Base-by-base conservation (phyloP, 2,113 vertebrate genomes). In the Trematomus loennbergii region DNA sequence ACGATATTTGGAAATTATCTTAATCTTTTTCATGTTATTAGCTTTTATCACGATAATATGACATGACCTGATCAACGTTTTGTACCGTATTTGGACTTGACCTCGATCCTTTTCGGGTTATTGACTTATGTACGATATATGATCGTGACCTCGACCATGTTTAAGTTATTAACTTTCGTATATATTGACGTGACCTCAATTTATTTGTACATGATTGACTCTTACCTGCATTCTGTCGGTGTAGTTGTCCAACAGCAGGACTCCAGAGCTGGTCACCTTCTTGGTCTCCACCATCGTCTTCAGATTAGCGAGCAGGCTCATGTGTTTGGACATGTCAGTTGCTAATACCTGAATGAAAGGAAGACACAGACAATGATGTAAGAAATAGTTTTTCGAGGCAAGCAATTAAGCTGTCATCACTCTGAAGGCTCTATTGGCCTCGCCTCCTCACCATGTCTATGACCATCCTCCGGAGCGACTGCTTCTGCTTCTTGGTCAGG, bases 201-300 rank as follows among this genome's bases (percentile, higher is more conserved):
- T 13, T 50, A n/a, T 18, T 33, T 53, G n/a, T 3, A 10, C 3
- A 0, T 20, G 52, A 17, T 0, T 0, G 63, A 5, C 40, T 64
- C 73, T 15, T 90, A 99, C 98, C 97, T 99, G 98, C 94, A 99
- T 99, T 33, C 98, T 95, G 86, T 99, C 98, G 0, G 97, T 99
- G 87, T 99, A 99, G 91, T 99, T 98, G 93, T 99, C 98, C 76
- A 99, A 92, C 66, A 99, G 95, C 46, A 99, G 95, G 9, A 99
- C 98, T 0, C 98, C 98, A 0, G 98, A 99, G 76, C 97, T 99
- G 8, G 98, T 99, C 81, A 99, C 98, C 84, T 99, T 99, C 93
- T 99, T 99, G 0, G 98, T 99, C 88, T 99, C 98, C 67, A 99
- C 98, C 98, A 99, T 99, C 0, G 98, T 99, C 94, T 99, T 99